Conservation (phyloP, 2,888 invertebrate species). For the Zeuzera pyrina region DNA sequence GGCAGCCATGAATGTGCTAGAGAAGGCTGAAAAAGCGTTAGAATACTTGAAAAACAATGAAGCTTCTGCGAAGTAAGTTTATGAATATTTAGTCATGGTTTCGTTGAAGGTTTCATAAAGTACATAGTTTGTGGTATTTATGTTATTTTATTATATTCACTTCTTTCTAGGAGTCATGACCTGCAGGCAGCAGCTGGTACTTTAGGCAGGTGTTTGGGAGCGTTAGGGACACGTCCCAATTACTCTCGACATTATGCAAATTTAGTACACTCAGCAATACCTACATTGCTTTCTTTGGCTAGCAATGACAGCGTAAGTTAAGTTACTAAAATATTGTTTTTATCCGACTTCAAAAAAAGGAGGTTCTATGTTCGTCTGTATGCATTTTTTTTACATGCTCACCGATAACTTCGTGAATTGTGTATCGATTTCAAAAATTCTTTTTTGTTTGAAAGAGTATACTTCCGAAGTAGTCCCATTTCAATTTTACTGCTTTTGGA, state of each 20-base stretch:
- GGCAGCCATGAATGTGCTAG: conserved; percentile 55
- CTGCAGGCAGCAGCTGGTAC: conserved; percentile 58
- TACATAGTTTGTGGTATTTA: conserved; percentile 7
- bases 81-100: conserved; percentile 9
- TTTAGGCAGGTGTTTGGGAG: conserved; percentile 57
- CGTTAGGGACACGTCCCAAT: conserved; percentile 52
- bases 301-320: conserved; percentile 63
- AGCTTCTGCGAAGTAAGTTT: conserved; percentile 47
- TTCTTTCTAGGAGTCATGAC: conserved; percentile 51
- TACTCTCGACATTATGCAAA: conserved; percentile 58
- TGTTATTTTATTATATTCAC: conserved; percentile 3
- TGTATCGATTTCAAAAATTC: too few relatives aligned
- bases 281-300: conserved; percentile 53
- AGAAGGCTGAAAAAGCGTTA: conserved; percentile 64
- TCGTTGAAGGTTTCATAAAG: conserved; percentile 12
- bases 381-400: too few relatives aligned
- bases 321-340: not conserved
- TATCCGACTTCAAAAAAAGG: too few relatives aligned
- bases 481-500: too few relatives aligned
- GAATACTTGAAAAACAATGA: conserved; percentile 57
- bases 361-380: too few relatives aligned
- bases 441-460: too few relatives aligned
- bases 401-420: too few relatives aligned
- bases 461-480: too few relatives aligned
- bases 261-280: conserved; percentile 51